Conservation (phyloP, 37 sponge, comb jelly and placozoan genomes). For the Halisarca cf. caerulea region DNA sequence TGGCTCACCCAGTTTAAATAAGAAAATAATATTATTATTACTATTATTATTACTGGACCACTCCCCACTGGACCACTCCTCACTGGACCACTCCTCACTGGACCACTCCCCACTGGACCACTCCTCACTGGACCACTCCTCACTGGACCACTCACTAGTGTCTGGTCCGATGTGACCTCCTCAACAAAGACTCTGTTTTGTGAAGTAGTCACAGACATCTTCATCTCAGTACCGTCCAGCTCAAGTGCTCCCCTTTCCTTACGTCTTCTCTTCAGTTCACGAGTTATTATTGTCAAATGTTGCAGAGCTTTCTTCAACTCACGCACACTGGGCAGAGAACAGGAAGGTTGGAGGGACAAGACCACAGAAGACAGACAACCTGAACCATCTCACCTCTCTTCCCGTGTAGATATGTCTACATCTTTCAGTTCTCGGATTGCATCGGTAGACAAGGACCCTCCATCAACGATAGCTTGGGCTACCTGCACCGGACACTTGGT, state of each 20-base stretch:
- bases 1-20: no score
- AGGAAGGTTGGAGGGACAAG: no score
- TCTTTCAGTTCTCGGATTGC: constrained; percentile 46
- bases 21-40: no score
- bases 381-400: background rate
- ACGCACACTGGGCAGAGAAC: constrained; percentile 25
- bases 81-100: no score
- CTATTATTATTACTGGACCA: no score
- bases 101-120: no score
- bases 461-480: constrained; percentile 45
- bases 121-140: no score
- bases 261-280: constrained; percentile 43
- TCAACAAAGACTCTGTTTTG: background rate
- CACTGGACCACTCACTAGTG: no score
- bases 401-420: background rate
- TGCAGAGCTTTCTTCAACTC: constrained; percentile 41
- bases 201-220: constrained; percentile 35
- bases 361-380: no score
- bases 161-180: background rate
- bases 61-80: no score
- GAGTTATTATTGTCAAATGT: constrained; percentile 43
- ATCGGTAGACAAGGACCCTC: background rate
- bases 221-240: constrained; percentile 70
- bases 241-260: constrained; percentile 54
- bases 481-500: background rate